These are phyloP conservation scores for Typhlichthys eigenmanni DNA, from an alignment of 2,797 vertebrate genomes.

Conservation along the genomic window DNA sequence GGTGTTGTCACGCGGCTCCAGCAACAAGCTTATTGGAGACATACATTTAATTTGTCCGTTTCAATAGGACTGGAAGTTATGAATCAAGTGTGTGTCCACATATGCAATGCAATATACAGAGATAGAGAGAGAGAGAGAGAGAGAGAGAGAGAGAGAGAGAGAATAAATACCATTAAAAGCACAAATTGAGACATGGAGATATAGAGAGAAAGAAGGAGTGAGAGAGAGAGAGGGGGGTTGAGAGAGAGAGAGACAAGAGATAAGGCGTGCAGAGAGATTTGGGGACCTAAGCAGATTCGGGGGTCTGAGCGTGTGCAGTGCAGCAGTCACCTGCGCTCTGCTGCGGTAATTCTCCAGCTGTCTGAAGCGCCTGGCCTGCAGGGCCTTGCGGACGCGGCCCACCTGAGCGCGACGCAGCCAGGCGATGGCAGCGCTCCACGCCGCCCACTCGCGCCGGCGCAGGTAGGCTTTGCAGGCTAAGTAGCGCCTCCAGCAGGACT, in stretches of 20 bases:
- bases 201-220: slow-evolving; percentile 12
- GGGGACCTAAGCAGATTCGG: slow-evolving; percentile 58
- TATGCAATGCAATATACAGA: too few relatives aligned
- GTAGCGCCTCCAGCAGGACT: slow-evolving; percentile 79
- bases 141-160: not conserved
- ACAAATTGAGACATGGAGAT: not conserved
- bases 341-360: slow-evolving; percentile 86
- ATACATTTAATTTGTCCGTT: slow-evolving; percentile 6
- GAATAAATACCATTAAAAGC: not conserved
- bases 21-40: slow-evolving; percentile 8
- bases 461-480: slow-evolving; percentile 66
- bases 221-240: slow-evolving; percentile 49
- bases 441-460: slow-evolving; percentile 78
- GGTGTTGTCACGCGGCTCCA: slow-evolving; percentile 16
- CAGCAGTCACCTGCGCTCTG: slow-evolving; percentile 82
- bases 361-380: slow-evolving; percentile 76
- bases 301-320: not conserved
- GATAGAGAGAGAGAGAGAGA: not conserved
- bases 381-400: slow-evolving; percentile 68
- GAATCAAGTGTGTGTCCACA: slow-evolving; percentile 3
- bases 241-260: too few relatives aligned
- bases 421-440: slow-evolving; percentile 71
- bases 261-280: slow-evolving; percentile 49
- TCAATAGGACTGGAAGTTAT: slow-evolving; percentile 6
- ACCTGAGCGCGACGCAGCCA: slow-evolving; percentile 76